Percentiles rank a stretch among this genome's conserved stretches.
phyloP scores from a whole-genome alignment of 2,888 invertebrate genomes.

The Plebejus anna region DNA sequence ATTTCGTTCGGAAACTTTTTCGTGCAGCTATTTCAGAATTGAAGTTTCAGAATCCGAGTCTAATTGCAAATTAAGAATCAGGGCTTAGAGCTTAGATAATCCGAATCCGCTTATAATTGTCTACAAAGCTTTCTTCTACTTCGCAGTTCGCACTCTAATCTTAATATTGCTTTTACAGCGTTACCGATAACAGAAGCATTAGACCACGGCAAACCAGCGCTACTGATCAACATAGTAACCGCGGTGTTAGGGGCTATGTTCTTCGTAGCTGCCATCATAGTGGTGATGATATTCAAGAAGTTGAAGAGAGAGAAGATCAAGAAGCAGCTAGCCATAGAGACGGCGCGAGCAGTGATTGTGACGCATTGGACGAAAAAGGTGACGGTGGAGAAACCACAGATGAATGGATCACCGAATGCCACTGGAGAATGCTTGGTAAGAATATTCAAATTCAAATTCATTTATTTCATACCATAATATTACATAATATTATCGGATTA shows the following conservation, averaged over 20 bases:
- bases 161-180: constrained; percentile 44
- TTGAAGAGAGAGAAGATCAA: constrained; percentile 89
- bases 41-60: too few species aligned
- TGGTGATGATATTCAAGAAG: constrained; percentile 85
- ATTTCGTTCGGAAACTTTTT: too few species aligned
- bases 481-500: too few species aligned
- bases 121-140: not conserved
- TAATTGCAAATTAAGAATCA: too few species aligned
- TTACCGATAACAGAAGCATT: constrained; percentile 57
- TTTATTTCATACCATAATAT: too few species aligned
- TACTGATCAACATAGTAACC: constrained; percentile 79
- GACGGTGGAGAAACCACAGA: constrained; percentile 89
- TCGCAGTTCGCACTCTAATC: not conserved
- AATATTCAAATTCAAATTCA: too few species aligned
- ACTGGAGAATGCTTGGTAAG: constrained; percentile 82
- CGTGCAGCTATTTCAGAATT: too few species aligned
- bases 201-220: constrained; percentile 73
- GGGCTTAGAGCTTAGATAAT: too few species aligned
- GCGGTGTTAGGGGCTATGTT: constrained; percentile 81
- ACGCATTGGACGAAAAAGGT: constrained; percentile 96
- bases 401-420: constrained; percentile 80
- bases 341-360: constrained; percentile 87
- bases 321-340: constrained; percentile 89
- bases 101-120: not conserved
- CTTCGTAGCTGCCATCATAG: constrained; percentile 77